Conservation (phyloP, 2,888 invertebrate genomes). For the Campoplex nolae region DNA sequence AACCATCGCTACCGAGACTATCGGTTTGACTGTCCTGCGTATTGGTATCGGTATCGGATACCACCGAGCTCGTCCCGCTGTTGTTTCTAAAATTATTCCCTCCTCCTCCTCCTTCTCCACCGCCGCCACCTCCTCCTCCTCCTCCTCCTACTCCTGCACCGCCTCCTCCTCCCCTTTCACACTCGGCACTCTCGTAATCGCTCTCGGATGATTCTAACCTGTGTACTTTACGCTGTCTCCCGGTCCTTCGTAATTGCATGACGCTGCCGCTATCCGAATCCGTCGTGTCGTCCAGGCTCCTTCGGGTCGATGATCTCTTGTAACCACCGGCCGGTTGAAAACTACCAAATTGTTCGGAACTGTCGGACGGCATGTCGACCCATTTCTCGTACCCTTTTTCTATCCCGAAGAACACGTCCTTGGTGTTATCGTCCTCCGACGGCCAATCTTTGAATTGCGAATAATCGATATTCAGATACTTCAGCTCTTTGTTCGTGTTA, state of each 20-base stretch:
- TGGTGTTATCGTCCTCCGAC: constrained; percentile 86
- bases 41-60: constrained; percentile 84
- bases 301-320: constrained; percentile 77
- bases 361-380: constrained; percentile 81
- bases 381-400: constrained; percentile 87
- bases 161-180: constrained; percentile 65
- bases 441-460: constrained; percentile 89
- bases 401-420: constrained; percentile 87
- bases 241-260: constrained; percentile 75
- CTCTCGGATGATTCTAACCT: constrained; percentile 82
- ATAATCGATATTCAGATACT: constrained; percentile 91
- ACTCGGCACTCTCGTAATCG: constrained; percentile 81
- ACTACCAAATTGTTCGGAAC: constrained; percentile 80
- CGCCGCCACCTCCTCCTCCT: not conserved
- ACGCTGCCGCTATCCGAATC: constrained; percentile 82
- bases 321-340: constrained; percentile 79
- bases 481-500: constrained; percentile 89
- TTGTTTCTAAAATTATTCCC: constrained; percentile 72
- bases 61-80: constrained; percentile 73
- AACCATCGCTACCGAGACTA: constrained; percentile 85
- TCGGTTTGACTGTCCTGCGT: constrained; percentile 85
- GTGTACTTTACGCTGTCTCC: constrained; percentile 78
- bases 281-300: constrained; percentile 80
- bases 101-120: not conserved
- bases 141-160: not conserved